Conservation (phyloP, 2,113 vertebrate species). For the Sylvia atricapilla region DNA sequence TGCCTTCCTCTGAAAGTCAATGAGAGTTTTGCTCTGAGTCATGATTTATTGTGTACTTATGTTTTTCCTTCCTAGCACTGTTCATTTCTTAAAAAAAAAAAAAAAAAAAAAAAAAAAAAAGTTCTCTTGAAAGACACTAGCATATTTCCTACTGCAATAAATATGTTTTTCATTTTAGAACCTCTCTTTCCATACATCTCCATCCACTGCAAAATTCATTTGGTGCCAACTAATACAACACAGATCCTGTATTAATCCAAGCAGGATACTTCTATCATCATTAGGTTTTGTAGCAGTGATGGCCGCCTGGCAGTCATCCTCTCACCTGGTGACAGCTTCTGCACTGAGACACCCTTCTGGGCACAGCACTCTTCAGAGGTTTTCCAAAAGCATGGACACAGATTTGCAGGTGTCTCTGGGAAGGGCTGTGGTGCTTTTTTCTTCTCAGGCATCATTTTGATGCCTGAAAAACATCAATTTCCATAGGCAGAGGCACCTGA, state of each 20-base stretch:
- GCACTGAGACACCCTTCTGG: neutral
- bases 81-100: neutral
- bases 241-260: neutral
- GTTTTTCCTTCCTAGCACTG: conserved; percentile 16
- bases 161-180: conserved; percentile 26
- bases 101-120: neutral
- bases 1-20: neutral
- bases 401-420: neutral
- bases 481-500: neutral
- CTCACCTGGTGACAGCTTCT: neutral
- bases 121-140: conserved; percentile 6
- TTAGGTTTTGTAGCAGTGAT: neutral
- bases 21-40: conserved; percentile 29
- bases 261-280: rapidly evolving
- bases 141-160: neutral
- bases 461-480: neutral
- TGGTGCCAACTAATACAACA: neutral
- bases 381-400: neutral
- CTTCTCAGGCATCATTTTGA: neutral
- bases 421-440: neutral
- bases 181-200: neutral
- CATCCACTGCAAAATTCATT: conserved; percentile 2
- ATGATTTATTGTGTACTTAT: conserved; percentile 43
- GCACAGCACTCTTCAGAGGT: neutral
- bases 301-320: neutral